Evolutionary conservation across 2,888 invertebrate genomes (phyloP).

Genomic region (Brassicogethes aeneus): DNA sequence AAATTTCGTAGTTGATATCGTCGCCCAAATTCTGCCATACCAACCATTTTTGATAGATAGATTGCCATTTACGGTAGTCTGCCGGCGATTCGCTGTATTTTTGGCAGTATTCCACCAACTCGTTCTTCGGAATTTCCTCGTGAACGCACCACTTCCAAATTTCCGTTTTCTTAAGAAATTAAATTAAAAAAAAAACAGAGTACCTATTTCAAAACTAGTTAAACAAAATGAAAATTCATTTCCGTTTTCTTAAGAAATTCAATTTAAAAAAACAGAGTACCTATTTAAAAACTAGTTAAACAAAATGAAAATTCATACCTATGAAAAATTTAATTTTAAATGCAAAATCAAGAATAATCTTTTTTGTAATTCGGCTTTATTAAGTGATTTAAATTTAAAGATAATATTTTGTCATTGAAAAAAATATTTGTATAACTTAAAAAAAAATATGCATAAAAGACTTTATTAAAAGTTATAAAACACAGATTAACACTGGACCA

Average conservation of each 20-base stretch:
- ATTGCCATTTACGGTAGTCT: constrained; percentile 29
- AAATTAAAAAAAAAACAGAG: constrained; percentile 5
- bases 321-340: no score
- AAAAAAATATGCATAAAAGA: no score
- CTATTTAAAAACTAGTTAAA: constrained; percentile 1
- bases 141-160: constrained; percentile 36
- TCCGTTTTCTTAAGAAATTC: no score
- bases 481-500: no score
- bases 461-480: no score
- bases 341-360: no score
- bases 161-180: constrained; percentile 27
- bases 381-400: no score
- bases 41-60: constrained; percentile 35
- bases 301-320: no score
- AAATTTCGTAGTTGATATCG: constrained; percentile 29
- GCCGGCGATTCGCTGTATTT: constrained; percentile 22
- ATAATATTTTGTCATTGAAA: no score
- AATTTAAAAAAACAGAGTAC: not conserved
- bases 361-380: no score
- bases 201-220: not conserved
- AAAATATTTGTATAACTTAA: no score
- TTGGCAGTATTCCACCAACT: constrained; percentile 32
- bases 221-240: no score
- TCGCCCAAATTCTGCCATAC: constrained; percentile 30
- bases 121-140: constrained; percentile 34